These are phyloP conservation scores for Poecilia wingei DNA, from an alignment of 2,797 vertebrate species.

Conservation along the genomic window DNA sequence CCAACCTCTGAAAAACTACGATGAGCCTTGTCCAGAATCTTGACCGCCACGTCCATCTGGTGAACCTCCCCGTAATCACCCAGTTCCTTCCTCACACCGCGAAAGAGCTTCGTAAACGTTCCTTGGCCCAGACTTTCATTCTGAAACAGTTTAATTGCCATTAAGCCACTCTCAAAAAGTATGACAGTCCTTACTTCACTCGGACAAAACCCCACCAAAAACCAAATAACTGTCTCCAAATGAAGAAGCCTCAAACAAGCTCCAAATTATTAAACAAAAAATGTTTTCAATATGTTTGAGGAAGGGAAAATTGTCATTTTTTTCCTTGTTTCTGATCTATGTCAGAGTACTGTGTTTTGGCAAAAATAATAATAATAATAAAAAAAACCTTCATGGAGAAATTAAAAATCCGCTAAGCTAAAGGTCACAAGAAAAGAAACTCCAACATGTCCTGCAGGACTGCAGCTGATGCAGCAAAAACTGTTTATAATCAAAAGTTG, in stretches of 20 bases:
- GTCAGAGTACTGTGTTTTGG: not conserved
- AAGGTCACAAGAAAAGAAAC: not conserved
- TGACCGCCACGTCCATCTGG: conserved; percentile 92
- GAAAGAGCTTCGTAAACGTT: conserved; percentile 96
- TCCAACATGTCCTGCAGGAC: not conserved
- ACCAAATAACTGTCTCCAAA: not conserved
- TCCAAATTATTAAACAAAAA: not conserved
- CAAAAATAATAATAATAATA: not conserved
- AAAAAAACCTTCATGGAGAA: not conserved
- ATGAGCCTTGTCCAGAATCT: conserved; percentile 94
- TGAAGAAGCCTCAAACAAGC: not conserved
- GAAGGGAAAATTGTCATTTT: not conserved
- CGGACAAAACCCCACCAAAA: not conserved
- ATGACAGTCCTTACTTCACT: not conserved
- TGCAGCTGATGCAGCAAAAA: not conserved
- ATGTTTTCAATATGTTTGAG: not conserved
- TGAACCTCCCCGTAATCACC: conserved; percentile 93
- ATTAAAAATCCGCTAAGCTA: not conserved
- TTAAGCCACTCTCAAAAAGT: not conserved
- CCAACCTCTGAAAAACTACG: conserved; percentile 93
- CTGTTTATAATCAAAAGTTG: not conserved
- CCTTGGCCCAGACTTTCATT: conserved; percentile 94
- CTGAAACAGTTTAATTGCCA: conserved; percentile 66
- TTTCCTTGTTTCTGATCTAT: not conserved
- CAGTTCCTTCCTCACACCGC: conserved; percentile 88